Evolutionary conservation across 2,888 invertebrate genomes (phyloP), one percentile per base, ranked within the genome.

Genomic region (Hyppa rectilinea): DNA sequence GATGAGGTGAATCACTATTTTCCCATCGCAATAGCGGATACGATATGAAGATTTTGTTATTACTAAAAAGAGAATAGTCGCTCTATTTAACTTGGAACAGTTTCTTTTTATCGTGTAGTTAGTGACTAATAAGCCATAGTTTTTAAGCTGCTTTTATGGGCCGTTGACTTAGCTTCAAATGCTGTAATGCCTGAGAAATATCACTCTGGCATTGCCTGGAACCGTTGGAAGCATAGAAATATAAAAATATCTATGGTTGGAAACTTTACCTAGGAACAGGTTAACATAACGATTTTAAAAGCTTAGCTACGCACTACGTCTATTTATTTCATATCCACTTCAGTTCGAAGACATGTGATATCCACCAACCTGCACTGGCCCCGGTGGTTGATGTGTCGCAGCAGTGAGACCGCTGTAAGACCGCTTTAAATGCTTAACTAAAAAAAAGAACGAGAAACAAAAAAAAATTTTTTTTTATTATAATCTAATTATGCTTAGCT

Each of bases 11-110:
- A 49, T 40, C 47, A 56, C 40, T 31, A 31, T 40, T 38, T 49
- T 53, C 29, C 56, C 31, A 12, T 7, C 52, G 36, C 20, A 45
- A 68, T 45, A 63, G 49, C 49, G 55, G 29, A 63, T 60, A 45
- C 31, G n/a, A 50, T 26, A 63, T 55, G 59, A 55, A 50, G 45
- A 55, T 56, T 68, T 29, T n/a, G 17, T 6, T 38, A 20, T 56
- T n/a, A 29, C 10, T 52, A 7, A 50, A 17, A 26, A 23, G 6
- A 49, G 23, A 49, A 43, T 20, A 20, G 29, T 10, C 6, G 17
- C 17, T 36, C 20, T 36, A 17, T 26, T 36, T 17, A 23, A 56
- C 12, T 61, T 58, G 26, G n/a, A n/a, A n/a, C n/a, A n/a, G n/a
- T n/a, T n/a, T n/a, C n/a, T n/a, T n/a, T n/a, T n/a, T n/a, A n/a